These are phyloP conservation scores for Ommatoiulus sabulosus DNA, from an alignment of 2,888 invertebrate species.

Conservation along the genomic window DNA sequence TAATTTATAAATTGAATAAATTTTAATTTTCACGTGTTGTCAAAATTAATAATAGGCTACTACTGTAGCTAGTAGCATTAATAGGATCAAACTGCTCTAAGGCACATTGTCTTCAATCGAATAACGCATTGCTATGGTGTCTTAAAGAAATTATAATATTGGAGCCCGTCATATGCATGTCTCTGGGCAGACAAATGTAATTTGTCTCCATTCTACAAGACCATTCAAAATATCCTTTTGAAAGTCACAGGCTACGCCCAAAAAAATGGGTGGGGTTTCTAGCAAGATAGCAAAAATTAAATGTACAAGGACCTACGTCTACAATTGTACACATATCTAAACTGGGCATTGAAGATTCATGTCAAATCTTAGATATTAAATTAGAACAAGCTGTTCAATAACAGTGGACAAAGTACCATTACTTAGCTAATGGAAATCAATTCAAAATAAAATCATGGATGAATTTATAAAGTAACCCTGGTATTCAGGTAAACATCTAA, in stretches of 20 bases:
- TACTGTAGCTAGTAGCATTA: too few relatives aligned
- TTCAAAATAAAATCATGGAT: too few relatives aligned
- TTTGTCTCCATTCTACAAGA: neutral
- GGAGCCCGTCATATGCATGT: too few relatives aligned
- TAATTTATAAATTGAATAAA: conserved; percentile 7
- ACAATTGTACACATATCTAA: neutral
- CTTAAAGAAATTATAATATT: too few relatives aligned
- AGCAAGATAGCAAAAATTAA: neutral
- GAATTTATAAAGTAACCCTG: too few relatives aligned
- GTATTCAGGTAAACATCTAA: too few relatives aligned
- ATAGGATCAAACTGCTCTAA: neutral
- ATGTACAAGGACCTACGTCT: neutral
- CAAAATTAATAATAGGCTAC: conserved; percentile 34
- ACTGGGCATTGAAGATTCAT: too few relatives aligned
- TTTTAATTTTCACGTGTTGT: neutral
- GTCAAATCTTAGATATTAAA: too few relatives aligned
- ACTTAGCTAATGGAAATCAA: too few relatives aligned
- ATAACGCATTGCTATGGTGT: neutral
- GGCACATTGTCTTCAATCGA: neutral
- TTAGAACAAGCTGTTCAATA: too few relatives aligned
- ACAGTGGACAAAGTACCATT: too few relatives aligned
- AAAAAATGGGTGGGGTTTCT: conserved; percentile 3
- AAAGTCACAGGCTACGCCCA: conserved; percentile 15
- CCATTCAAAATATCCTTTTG: conserved; percentile 12
- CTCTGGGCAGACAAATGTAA: neutral